Conservation (phyloP, 2,113 vertebrate species). For the Gnathonemus echidnorhynchus region DNA sequence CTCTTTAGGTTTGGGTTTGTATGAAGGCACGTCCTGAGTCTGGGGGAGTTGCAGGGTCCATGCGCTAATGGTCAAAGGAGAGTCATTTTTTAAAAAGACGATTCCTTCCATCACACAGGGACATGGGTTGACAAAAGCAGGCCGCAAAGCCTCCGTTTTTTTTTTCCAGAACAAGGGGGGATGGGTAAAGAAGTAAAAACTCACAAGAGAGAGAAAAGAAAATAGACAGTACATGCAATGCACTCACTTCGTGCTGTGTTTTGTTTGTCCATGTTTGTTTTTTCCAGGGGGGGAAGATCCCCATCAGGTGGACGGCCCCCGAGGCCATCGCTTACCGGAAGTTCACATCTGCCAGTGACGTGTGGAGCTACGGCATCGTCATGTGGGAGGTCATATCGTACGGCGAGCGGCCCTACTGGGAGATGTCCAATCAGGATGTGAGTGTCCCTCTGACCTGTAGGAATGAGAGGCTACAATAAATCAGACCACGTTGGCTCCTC, state of each 20-base stretch:
- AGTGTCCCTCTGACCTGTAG: constrained; percentile 33
- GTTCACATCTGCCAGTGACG: constrained; percentile 66
- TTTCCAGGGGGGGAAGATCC: constrained; percentile 64
- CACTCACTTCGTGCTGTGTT: not conserved
- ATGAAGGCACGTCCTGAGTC: not conserved
- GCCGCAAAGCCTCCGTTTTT: not conserved
- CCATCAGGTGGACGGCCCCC: constrained; percentile 65
- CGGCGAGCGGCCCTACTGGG: constrained; percentile 69
- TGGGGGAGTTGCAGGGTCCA: not conserved
- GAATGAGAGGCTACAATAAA: not conserved
- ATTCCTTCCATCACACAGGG: not conserved
- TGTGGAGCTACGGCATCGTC: constrained; percentile 70
- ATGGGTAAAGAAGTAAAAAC: not conserved
- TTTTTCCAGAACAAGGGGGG: not conserved
- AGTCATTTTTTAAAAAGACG: not conserved
- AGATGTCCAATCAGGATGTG: constrained; percentile 72
- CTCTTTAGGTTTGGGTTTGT: not conserved
- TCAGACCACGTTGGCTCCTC: not conserved
- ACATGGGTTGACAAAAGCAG: not conserved
- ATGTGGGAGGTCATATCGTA: constrained; percentile 71
- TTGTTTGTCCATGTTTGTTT: not conserved
- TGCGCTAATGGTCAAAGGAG: not conserved
- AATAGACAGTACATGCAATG: not conserved
- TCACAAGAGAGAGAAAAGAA: not conserved
- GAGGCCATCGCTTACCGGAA: constrained; percentile 69